These are phyloP conservation scores for Allophyes oxyacanthae DNA, from an alignment of 2,888 invertebrate species.

Conservation along the genomic window DNA sequence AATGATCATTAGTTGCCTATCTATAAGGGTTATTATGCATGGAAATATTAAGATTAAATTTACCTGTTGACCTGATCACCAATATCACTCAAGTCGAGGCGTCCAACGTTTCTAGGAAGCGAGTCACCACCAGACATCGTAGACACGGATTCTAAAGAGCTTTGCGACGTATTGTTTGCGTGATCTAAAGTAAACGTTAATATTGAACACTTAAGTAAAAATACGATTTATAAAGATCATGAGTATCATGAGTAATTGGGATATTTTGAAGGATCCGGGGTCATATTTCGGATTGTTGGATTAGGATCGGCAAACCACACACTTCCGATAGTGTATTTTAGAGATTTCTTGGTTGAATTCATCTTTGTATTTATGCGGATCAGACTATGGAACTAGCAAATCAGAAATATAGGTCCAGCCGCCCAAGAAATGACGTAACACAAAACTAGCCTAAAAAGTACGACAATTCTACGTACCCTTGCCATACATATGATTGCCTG, in stretches of 20 bases:
- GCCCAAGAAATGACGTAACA: no score
- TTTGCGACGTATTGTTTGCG: slow-evolving; percentile 92
- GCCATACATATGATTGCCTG: slow-evolving; percentile 71
- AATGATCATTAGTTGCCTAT: slow-evolving; percentile 35
- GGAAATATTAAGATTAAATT: slow-evolving; percentile 18
- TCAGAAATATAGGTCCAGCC: no score
- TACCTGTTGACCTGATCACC: slow-evolving; percentile 88
- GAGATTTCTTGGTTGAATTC: no score
- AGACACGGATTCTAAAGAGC: slow-evolving; percentile 94
- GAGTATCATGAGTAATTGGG: no score
- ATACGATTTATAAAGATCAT: no score
- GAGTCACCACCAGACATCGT: slow-evolving; percentile 91
- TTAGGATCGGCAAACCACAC: no score
- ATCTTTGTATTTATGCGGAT: no score
- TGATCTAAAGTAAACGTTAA: slow-evolving; percentile 81
- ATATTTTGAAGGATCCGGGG: no score
- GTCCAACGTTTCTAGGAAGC: slow-evolving; percentile 78
- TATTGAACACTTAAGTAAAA: neutral
- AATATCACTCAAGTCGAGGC: slow-evolving; percentile 82
- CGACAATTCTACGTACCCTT: slow-evolving; percentile 72
- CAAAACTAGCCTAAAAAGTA: neutral
- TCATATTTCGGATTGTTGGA: no score
- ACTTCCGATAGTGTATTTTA: no score
- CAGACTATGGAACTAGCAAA: no score
- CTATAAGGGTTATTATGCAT: slow-evolving; percentile 3